Conservation (phyloP, 2,797 vertebrate genomes). For the Philypnodon macrostomus region DNA sequence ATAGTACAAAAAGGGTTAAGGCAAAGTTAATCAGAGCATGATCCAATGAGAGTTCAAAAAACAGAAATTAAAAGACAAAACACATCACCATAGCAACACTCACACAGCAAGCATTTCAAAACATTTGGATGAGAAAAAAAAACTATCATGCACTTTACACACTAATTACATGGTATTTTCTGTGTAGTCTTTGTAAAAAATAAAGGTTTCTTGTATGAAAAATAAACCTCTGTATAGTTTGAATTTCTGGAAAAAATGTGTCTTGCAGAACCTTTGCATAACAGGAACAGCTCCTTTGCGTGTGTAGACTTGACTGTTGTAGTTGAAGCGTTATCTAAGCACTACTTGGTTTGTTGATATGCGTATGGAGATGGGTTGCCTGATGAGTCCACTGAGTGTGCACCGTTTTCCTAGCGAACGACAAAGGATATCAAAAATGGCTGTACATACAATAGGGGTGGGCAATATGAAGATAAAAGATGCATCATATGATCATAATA, state of each 20-base stretch:
- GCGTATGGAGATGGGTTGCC: slow-evolving; percentile 93
- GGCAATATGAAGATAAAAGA: no score
- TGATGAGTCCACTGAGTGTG: slow-evolving; percentile 89
- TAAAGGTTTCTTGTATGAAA: slow-evolving; percentile 89
- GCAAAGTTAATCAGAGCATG: slow-evolving; percentile 89
- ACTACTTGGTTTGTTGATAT: slow-evolving; percentile 97
- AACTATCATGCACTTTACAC: slow-evolving; percentile 85
- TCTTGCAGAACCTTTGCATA: slow-evolving; percentile 95
- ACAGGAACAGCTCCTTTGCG: slow-evolving; percentile 89
- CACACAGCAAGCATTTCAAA: slow-evolving; percentile 91
- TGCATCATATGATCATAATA: no score
- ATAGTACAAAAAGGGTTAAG: slow-evolving; percentile 90
- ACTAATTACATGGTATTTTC: slow-evolving; percentile 82
- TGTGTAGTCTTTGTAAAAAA: slow-evolving; percentile 91
- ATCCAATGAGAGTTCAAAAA: slow-evolving; percentile 84
- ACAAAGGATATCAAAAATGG: no score
- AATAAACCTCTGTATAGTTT: slow-evolving; percentile 88
- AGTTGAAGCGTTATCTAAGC: slow-evolving; percentile 84
- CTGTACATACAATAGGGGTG: no score
- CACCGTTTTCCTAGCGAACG: slow-evolving; percentile 87
- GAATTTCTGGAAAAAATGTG: slow-evolving; percentile 95
- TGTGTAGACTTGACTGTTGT: slow-evolving; percentile 91
- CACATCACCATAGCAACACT: slow-evolving; percentile 90
- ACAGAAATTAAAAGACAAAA: slow-evolving; percentile 84
- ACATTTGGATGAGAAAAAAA: slow-evolving; percentile 81